These are phyloP conservation scores for Machaerirhynchus nigripectus DNA, from an alignment of 2,113 vertebrate genomes.

Conservation along the genomic window DNA sequence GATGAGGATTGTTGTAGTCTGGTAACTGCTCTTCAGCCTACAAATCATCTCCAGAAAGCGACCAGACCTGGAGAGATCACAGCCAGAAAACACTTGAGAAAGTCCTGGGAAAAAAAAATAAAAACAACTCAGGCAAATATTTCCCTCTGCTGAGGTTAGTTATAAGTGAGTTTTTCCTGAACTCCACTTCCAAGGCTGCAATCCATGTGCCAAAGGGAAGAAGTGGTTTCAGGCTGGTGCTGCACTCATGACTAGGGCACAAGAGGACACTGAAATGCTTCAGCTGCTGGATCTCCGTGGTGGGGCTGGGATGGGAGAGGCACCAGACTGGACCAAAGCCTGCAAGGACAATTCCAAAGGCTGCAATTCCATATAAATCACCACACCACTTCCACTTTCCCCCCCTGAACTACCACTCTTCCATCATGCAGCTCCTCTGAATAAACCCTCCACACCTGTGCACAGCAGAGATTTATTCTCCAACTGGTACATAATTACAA, in stretches of 20 bases:
- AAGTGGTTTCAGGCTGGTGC: background rate
- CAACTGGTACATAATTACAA: background rate
- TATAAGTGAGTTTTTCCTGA: background rate
- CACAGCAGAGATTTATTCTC: background rate
- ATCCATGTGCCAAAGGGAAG: background rate
- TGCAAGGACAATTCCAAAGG: background rate
- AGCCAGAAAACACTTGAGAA: background rate
- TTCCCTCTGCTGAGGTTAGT: background rate
- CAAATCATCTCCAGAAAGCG: background rate
- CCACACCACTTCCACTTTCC: too few species aligned
- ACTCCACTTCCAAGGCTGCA: background rate
- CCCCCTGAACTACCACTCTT: accelerated
- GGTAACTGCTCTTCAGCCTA: background rate
- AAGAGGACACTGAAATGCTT: background rate
- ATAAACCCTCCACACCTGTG: background rate
- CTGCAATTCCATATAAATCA: background rate
- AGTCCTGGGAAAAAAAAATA: background rate
- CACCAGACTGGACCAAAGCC: background rate
- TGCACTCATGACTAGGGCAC: background rate
- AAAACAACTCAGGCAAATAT: background rate
- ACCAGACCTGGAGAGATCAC: background rate
- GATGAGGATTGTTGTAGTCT: background rate
- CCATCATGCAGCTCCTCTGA: background rate
- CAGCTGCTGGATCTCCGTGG: background rate
- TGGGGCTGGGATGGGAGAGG: background rate